These are phyloP conservation scores for Rhagophthalmus giganteus DNA, from an alignment of 2,888 invertebrate genomes.

Conservation along the genomic window DNA sequence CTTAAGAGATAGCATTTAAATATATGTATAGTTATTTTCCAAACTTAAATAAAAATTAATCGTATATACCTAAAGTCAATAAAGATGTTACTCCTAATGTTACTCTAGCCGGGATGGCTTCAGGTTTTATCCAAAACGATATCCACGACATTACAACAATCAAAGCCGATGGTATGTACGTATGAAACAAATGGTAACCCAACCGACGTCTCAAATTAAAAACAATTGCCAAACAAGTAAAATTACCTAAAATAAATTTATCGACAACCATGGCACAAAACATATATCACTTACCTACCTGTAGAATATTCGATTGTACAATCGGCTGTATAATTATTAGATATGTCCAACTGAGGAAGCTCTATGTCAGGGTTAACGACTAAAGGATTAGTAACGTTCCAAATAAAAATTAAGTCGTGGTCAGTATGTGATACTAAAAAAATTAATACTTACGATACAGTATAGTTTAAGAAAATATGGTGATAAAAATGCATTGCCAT, in stretches of 20 bases:
- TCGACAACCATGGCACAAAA: too few species aligned
- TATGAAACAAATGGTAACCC: constrained; percentile 89
- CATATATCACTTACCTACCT: constrained; percentile 55
- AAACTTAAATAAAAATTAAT: too few species aligned
- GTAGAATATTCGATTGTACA: constrained; percentile 85
- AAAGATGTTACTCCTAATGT: constrained; percentile 86
- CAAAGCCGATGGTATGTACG: constrained; percentile 87
- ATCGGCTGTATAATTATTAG: constrained; percentile 85
- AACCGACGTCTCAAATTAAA: constrained; percentile 81
- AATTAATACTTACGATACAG: too few species aligned
- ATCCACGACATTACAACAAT: constrained; percentile 97
- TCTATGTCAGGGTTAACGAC: constrained; percentile 88
- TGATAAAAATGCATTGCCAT: too few species aligned
- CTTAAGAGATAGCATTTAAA: too few species aligned
- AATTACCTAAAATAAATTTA: constrained; percentile 69
- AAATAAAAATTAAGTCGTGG: constrained; percentile 85
- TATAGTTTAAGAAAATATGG: too few species aligned
- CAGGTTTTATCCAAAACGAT: constrained; percentile 94
- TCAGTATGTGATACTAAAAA: constrained; percentile 81
- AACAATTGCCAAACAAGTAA: constrained; percentile 87
- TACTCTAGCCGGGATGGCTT: constrained; percentile 88
- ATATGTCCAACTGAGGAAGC: constrained; percentile 84
- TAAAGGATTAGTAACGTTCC: constrained; percentile 85
- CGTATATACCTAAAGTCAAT: constrained; percentile 71
- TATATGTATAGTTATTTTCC: too few species aligned